Evolutionary conservation across 2,888 invertebrate genomes (phyloP).

Genomic region (Agriotes lineatus): DNA sequence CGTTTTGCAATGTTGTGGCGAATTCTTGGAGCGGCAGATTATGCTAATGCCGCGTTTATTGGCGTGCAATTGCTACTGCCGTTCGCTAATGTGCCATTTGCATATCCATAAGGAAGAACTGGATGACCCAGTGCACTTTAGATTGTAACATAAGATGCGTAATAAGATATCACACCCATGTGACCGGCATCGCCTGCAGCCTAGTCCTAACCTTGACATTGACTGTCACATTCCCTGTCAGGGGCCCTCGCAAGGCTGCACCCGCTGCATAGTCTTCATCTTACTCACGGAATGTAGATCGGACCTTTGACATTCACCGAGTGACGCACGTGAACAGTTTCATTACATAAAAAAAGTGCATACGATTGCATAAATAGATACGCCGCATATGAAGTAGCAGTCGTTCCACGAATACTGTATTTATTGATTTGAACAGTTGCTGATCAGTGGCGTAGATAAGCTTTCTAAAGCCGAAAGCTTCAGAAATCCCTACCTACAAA

Average conservation of each 20-base stretch:
- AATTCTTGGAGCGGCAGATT: not conserved
- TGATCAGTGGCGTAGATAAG: too few relatives aligned
- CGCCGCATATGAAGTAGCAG: not conserved
- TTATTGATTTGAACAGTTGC: not conserved
- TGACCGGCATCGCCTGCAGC: slow-evolving; percentile 43
- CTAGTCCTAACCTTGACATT: slow-evolving; percentile 60
- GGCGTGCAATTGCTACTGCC: not conserved
- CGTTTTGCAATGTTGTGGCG: not conserved
- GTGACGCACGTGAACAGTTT: slow-evolving; percentile 22
- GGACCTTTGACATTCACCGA: slow-evolving; percentile 34
- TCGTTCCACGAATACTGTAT: not conserved
- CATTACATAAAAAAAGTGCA: slow-evolving; percentile 5
- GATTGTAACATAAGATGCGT: slow-evolving; percentile 36
- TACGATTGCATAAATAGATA: not conserved
- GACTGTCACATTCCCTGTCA: slow-evolving; percentile 55
- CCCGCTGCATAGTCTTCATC: slow-evolving; percentile 35
- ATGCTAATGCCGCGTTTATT: not conserved
- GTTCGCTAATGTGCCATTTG: not conserved
- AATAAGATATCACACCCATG: slow-evolving; percentile 42
- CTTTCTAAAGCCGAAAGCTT: too few relatives aligned
- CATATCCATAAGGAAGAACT: slow-evolving; percentile 27
- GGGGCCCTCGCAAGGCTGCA: slow-evolving; percentile 57
- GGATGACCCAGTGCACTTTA: slow-evolving; percentile 37
- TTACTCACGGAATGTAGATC: slow-evolving; percentile 34
- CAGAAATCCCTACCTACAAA: too few relatives aligned